A percentile compares a stretch with the other conserved stretches of the same genome.
Conservation (phyloP, 2,888 invertebrate genomes). For the Harpagoxenus sublaevis region DNA sequence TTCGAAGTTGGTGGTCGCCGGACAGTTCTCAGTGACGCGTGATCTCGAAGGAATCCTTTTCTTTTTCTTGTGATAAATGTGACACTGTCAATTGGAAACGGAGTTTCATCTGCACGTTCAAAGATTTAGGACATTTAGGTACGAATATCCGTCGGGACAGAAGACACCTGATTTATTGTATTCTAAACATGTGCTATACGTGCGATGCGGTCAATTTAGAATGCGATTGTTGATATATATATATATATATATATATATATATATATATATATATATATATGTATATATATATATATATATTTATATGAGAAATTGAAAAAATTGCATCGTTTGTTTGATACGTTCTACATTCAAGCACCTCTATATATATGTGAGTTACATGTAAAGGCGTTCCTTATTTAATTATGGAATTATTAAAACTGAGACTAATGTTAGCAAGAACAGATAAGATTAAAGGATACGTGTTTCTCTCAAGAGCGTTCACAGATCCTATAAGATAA, state of each 20-base stretch:
- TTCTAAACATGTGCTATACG: neutral
- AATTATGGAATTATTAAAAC: slow-evolving; percentile 2
- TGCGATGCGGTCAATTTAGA: neutral
- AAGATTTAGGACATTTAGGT: slow-evolving; percentile 13
- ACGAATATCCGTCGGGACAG: neutral
- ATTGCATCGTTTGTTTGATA: neutral
- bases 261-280: neutral
- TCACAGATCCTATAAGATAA: neutral
- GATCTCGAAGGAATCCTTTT: neutral
- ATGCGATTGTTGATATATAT: neutral
- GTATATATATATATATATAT: neutral
- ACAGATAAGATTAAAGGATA: neutral
- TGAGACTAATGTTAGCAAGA: neutral
- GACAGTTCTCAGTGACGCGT: slow-evolving; percentile 20
- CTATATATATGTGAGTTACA: neutral
- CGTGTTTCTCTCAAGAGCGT: neutral
- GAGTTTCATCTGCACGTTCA: neutral
- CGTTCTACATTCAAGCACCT: neutral
- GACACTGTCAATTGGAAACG: neutral
- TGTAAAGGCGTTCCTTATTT: neutral
- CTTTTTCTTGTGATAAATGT: slow-evolving; percentile 4
- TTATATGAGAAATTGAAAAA: neutral
- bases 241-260: neutral
- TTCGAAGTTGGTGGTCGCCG: neutral
- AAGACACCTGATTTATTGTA: neutral